Percentiles rank a stretch among this genome's conserved stretches.
phyloP scores from a whole-genome alignment of 2,797 vertebrate species.

The Cephalopachus bancanus region DNA sequence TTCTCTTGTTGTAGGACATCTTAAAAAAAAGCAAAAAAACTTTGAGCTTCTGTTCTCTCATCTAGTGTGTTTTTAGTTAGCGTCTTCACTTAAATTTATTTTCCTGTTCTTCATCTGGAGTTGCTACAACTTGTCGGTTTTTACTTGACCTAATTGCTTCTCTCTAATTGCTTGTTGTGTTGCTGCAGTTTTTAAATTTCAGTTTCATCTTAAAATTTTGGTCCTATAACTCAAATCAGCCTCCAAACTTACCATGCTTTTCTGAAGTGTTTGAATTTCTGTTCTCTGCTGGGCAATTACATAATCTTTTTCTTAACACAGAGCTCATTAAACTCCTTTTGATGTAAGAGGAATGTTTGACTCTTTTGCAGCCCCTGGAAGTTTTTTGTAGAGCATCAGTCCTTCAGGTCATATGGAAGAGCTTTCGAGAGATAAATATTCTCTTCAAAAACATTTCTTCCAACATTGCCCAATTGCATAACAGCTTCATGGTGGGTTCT shows the following conservation, averaged over 20 bases:
- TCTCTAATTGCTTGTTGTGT: constrained; percentile 67
- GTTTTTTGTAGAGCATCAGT: constrained; percentile 89
- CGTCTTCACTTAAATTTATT: constrained; percentile 89
- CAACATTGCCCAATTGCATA: constrained; percentile 90
- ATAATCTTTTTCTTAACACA: constrained; percentile 89
- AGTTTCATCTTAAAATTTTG: constrained; percentile 73
- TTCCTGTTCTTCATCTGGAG: constrained; percentile 90
- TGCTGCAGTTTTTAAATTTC: constrained; percentile 79
- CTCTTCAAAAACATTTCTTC: constrained; percentile 91
- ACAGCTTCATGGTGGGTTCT: constrained; percentile 91
- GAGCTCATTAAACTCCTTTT: constrained; percentile 90
- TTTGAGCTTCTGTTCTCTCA: constrained; percentile 92
- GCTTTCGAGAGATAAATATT: constrained; percentile 91
- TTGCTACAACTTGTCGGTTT: constrained; percentile 90
- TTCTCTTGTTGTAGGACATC: constrained; percentile 91
- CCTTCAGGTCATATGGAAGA: constrained; percentile 90
- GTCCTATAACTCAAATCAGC: constrained; percentile 82
- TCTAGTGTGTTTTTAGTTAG: constrained; percentile 89
- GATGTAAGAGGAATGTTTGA: constrained; percentile 88
- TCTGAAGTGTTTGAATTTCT: constrained; percentile 86
- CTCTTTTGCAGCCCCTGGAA: constrained; percentile 87
- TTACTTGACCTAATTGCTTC: constrained; percentile 84
- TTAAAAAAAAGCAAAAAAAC: constrained; percentile 88
- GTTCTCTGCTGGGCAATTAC: constrained; percentile 88
- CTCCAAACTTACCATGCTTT: constrained; percentile 89